These are phyloP conservation scores for Nymphalis c-album DNA, from an alignment of 2,888 invertebrate genomes.

Conservation along the genomic window DNA sequence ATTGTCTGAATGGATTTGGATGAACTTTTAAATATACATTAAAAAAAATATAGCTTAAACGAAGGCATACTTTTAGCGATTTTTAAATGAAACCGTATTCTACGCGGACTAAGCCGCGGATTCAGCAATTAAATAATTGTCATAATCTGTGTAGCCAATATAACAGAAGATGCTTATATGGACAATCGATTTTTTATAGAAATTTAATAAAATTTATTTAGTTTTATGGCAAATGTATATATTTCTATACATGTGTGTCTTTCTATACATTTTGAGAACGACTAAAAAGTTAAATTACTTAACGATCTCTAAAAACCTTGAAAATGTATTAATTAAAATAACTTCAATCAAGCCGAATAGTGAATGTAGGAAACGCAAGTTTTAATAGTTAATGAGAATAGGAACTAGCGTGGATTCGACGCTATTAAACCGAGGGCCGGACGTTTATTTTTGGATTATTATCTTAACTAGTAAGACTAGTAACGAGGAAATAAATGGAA, in stretches of 20 bases:
- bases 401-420: slow-evolving; percentile 72
- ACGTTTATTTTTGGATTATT: slow-evolving; percentile 66
- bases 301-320: slow-evolving; percentile 15
- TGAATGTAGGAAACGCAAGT: slow-evolving; percentile 35
- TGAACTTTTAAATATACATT: too few relatives aligned
- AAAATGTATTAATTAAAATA: slow-evolving; percentile 32
- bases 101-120: too few relatives aligned
- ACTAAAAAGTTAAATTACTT: neutral
- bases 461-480: slow-evolving; percentile 48
- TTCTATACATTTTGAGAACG: neutral
- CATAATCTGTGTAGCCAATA: too few relatives aligned
- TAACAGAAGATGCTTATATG: too few relatives aligned
- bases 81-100: too few relatives aligned
- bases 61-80: too few relatives aligned
- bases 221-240: too few relatives aligned
- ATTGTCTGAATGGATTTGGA: too few relatives aligned
- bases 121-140: too few relatives aligned
- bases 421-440: slow-evolving; percentile 62
- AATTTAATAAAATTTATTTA: too few relatives aligned
- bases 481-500: slow-evolving; percentile 57
- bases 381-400: slow-evolving; percentile 64
- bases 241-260: neutral
- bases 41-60: too few relatives aligned
- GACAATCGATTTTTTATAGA: too few relatives aligned
- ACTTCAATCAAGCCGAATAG: slow-evolving; percentile 22